A percentile compares a stretch with the other conserved stretches of the same genome.
Conservation (phyloP, 35 echinoderm and acorn worm species). For the Heliocidaris tuberculata region DNA sequence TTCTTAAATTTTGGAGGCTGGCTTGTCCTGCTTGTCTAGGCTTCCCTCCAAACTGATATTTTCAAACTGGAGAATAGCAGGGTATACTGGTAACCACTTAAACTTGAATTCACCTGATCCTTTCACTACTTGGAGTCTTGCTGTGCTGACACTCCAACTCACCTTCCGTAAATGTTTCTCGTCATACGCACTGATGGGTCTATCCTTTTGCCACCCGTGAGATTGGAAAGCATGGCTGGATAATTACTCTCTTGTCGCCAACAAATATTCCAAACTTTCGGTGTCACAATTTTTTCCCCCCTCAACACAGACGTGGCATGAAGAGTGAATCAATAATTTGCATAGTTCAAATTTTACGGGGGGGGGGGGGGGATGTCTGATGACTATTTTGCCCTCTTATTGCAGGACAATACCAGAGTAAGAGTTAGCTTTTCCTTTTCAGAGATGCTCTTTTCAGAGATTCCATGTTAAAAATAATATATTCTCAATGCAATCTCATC, state of each 20-base stretch:
- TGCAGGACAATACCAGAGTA: too few species aligned
- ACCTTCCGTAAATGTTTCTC: neutral
- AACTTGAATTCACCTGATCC: neutral
- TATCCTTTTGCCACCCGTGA: neutral
- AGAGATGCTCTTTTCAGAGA: too few species aligned
- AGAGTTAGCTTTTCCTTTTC: too few species aligned
- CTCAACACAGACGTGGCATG: neutral
- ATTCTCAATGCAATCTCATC: too few species aligned
- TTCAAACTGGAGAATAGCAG: neutral
- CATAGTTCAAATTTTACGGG: too few species aligned
- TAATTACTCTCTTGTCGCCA: neutral
- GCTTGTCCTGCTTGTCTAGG: neutral
- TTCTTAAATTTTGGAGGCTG: too few species aligned
- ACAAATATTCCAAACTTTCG: neutral
- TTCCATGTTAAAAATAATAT: too few species aligned
- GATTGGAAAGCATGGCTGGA: neutral
- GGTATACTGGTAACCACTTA: neutral
- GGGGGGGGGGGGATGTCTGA: too few species aligned
- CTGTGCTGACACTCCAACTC: neutral
- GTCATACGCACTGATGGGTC: neutral
- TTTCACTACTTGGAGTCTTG: neutral
- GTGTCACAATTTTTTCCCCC: neutral
- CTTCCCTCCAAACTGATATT: neutral
- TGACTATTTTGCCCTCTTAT: too few species aligned
- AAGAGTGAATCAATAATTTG: too few species aligned